These are phyloP conservation scores for Zaprionus africanus DNA, from an alignment of 1,140 invertebrate genomes.

Conservation along the genomic window DNA sequence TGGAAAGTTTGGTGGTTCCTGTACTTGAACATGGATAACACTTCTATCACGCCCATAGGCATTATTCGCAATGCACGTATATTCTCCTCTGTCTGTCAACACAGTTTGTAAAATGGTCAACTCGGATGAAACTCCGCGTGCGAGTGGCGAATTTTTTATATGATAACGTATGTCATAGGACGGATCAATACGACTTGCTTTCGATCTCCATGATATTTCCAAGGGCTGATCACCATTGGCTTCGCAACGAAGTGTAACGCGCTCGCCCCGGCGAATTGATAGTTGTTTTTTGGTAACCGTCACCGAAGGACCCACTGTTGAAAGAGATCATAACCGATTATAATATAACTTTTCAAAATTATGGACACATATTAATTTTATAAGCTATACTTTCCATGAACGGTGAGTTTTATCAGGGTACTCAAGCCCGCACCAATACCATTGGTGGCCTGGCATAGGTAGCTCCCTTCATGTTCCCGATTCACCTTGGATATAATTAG, in stretches of 20 bases:
- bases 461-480: constrained; percentile 89
- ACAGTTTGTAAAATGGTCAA: constrained; percentile 87
- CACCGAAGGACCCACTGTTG: constrained; percentile 71
- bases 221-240: constrained; percentile 94
- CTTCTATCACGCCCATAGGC: constrained; percentile 89
- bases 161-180: constrained; percentile 85
- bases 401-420: constrained; percentile 90
- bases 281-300: constrained; percentile 85
- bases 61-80: constrained; percentile 89
- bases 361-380: not conserved
- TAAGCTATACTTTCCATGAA: constrained; percentile 87
- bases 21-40: constrained; percentile 87
- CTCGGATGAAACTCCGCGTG: constrained; percentile 86
- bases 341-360: not conserved
- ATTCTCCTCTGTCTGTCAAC: constrained; percentile 88
- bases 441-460: constrained; percentile 92
- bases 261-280: constrained; percentile 88
- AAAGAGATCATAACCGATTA: not conserved
- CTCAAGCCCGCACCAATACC: constrained; percentile 90
- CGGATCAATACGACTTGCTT: constrained; percentile 85
- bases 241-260: constrained; percentile 89
- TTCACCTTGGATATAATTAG: constrained; percentile 86
- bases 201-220: constrained; percentile 89
- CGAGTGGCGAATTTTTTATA: constrained; percentile 85
- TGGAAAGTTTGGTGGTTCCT: constrained; percentile 89